A percentile compares a stretch with the other conserved stretches of the same genome.
phyloP scores from a whole-genome alignment of 2,888 invertebrate genomes.

The Embidobia sp. region DNA sequence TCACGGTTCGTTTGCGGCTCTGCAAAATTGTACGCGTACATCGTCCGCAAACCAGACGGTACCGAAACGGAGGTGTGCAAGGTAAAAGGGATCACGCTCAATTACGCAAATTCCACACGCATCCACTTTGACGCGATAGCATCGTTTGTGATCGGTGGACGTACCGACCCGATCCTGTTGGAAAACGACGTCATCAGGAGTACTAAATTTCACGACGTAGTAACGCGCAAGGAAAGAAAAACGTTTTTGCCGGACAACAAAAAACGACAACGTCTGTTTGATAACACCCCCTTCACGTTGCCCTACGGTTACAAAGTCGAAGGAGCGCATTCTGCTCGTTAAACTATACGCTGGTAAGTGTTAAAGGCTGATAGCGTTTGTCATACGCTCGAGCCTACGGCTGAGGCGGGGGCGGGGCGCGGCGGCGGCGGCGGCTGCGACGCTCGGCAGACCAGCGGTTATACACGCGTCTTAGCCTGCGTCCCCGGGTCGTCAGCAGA shows the following conservation, averaged over 20 bases:
- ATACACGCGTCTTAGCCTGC: too few relatives aligned
- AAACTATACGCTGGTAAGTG: too few relatives aligned
- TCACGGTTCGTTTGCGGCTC: constrained; percentile 5
- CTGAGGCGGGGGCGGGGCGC: too few relatives aligned
- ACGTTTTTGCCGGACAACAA: background rate
- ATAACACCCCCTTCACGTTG: background rate
- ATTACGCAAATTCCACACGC: background rate
- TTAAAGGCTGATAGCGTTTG: too few relatives aligned
- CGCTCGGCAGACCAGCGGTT: too few relatives aligned
- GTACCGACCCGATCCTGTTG: background rate
- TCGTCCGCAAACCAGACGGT: background rate
- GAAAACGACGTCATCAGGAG: background rate
- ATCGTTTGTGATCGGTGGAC: background rate
- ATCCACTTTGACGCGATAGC: background rate
- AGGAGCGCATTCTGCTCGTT: too few relatives aligned
- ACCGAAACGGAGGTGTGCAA: too few relatives aligned
- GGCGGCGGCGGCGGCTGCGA: too few relatives aligned
- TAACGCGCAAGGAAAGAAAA: background rate
- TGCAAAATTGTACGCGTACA: background rate
- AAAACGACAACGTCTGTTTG: background rate
- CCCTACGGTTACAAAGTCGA: background rate
- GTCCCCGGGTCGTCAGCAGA: too few relatives aligned
- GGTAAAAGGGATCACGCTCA: too few relatives aligned
- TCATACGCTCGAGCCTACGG: too few relatives aligned
- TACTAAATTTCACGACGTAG: background rate